Percentiles rank a stretch among this genome's conserved stretches.
phyloP scores from a whole-genome alignment of 2,113 vertebrate genomes.

The Phylloscopus trochilus region DNA sequence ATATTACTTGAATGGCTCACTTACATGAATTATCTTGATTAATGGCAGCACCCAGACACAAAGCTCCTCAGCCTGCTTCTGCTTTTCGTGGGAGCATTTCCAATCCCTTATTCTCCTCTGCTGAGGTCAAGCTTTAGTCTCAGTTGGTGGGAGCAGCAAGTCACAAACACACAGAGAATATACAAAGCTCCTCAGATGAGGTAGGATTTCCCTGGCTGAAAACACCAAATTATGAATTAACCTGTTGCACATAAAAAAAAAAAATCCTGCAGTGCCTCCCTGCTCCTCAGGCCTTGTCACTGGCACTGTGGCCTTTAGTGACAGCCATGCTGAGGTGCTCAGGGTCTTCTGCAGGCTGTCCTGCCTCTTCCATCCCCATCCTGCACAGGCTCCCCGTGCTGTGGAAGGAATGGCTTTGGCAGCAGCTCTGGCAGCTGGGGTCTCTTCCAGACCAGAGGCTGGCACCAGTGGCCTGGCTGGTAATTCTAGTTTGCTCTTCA shows the following conservation, averaged over 20 bases:
- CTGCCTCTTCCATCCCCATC: background rate
- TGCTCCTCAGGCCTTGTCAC: background rate
- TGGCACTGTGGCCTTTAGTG: background rate
- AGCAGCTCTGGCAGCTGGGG: background rate
- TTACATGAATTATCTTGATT: background rate
- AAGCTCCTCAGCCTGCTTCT: background rate
- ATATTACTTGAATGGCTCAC: background rate
- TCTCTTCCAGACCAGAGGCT: background rate
- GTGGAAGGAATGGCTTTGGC: background rate
- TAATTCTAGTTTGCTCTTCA: background rate
- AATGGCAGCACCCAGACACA: background rate
- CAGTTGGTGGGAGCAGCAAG: background rate
- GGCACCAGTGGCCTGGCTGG: background rate
- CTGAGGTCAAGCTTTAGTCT: background rate
- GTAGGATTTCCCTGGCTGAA: background rate
- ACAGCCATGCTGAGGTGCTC: fast-evolving
- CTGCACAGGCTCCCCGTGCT: background rate
- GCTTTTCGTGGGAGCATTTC: background rate
- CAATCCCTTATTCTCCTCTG: background rate
- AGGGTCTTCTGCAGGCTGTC: background rate
- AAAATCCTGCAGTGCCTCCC: background rate
- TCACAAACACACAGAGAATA: background rate
- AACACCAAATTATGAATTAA: background rate
- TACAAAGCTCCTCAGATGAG: background rate
- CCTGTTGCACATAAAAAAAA: background rate